phyloP scores from a whole-genome alignment of 2,797 vertebrate species.

The Microtus agrestis region DNA sequence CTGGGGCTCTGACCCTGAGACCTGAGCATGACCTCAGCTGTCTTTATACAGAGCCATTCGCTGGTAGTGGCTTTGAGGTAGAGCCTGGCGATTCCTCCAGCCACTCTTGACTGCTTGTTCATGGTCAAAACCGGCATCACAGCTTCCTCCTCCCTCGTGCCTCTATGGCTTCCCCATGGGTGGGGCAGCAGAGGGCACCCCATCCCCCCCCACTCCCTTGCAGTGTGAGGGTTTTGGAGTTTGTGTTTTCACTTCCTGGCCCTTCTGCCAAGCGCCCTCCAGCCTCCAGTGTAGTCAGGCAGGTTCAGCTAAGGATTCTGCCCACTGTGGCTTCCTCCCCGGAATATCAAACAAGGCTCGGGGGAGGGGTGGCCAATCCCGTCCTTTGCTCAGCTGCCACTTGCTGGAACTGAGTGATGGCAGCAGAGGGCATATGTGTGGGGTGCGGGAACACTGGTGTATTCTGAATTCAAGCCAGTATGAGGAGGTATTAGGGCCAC shows the following conservation, averaged over 20 bases:
- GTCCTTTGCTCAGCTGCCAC: not conserved
- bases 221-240: not conserved
- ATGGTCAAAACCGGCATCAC: fast-evolving
- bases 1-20: not conserved
- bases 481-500: not conserved
- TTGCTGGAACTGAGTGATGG: not conserved
- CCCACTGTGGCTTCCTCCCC: not conserved
- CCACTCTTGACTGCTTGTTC: not conserved
- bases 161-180: not conserved
- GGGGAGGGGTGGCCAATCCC: not conserved
- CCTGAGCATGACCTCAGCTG: not conserved
- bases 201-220: not conserved
- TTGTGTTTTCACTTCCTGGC: slow-evolving; percentile 33
- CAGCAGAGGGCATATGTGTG: too few species aligned
- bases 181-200: not conserved
- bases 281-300: not conserved
- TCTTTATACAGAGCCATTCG: not conserved
- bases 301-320: slow-evolving; percentile 80
- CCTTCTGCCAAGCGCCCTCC: slow-evolving; percentile 40
- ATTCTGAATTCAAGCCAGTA: not conserved
- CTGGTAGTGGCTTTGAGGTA: not conserved
- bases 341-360: slow-evolving; percentile 71
- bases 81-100: fast-evolving
- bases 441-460: fast-evolving
- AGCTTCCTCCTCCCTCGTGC: not conserved